Evolutionary conservation across 2,113 vertebrate species (phyloP).

Genomic region (Dipodomys stephensi): DNA sequence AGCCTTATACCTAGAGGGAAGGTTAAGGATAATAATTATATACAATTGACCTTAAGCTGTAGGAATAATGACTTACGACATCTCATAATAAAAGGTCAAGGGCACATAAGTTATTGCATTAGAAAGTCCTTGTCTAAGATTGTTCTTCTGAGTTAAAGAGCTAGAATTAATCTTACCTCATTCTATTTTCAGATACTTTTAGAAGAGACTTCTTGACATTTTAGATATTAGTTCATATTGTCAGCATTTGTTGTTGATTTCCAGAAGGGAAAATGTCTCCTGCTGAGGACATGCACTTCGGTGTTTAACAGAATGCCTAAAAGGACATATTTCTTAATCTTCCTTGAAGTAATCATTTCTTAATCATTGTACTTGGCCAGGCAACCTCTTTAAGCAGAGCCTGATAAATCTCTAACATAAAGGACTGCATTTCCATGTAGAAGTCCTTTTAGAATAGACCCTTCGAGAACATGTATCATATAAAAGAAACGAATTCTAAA

Average conservation of each 20-base stretch:
- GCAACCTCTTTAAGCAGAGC: constrained; percentile 74
- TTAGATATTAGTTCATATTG: constrained; percentile 60
- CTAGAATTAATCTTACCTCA: constrained; percentile 47
- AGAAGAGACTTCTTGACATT: constrained; percentile 43
- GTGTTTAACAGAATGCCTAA: not conserved
- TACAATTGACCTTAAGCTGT: constrained; percentile 41
- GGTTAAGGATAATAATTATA: constrained; percentile 20
- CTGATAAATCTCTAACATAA: constrained; percentile 83
- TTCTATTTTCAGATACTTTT: constrained; percentile 60
- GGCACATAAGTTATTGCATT: constrained; percentile 62
- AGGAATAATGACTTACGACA: constrained; percentile 59
- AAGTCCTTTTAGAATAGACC: constrained; percentile 75
- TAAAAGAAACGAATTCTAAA: constrained; percentile 41
- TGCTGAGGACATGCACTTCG: not conserved
- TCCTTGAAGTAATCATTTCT: constrained; percentile 76
- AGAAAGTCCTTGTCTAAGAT: constrained; percentile 69
- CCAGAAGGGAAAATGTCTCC: constrained; percentile 43
- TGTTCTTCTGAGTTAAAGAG: constrained; percentile 68
- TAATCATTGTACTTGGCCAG: constrained; percentile 77
- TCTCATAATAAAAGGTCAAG: constrained; percentile 39
- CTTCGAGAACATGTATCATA: constrained; percentile 68
- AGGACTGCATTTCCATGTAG: constrained; percentile 74
- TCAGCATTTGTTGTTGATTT: constrained; percentile 57
- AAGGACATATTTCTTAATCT: constrained; percentile 27
- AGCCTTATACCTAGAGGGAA: not conserved